These are phyloP conservation scores for Leguminivora glycinivorella DNA, from an alignment of 1,140 invertebrate species.

Conservation along the genomic window DNA sequence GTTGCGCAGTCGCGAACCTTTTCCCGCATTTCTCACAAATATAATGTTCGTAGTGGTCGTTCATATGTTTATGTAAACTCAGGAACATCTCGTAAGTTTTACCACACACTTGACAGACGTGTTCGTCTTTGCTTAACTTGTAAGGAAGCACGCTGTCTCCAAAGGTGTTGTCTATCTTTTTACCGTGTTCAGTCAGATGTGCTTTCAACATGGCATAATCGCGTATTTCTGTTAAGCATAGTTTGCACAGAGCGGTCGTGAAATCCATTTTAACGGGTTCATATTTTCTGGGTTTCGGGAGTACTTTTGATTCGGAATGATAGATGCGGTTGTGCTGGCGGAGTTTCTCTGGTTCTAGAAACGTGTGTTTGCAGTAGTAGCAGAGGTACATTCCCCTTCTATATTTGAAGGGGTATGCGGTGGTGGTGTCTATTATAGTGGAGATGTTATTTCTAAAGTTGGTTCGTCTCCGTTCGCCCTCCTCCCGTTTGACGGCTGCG, in stretches of 20 bases:
- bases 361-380: conserved; percentile 64
- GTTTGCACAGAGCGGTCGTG: conserved; percentile 51
- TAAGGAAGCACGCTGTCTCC: conserved; percentile 67
- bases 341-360: conserved; percentile 64
- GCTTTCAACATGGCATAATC: conserved; percentile 56
- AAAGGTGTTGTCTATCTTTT: conserved; percentile 51
- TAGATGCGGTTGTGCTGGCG: conserved; percentile 55
- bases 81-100: conserved; percentile 72
- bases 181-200: conserved; percentile 62
- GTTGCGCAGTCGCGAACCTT: conserved; percentile 62
- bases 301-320: conserved; percentile 46
- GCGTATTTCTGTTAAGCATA: conserved; percentile 52
- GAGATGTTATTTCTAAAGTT: conserved; percentile 66
- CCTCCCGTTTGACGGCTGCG: conserved; percentile 32
- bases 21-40: conserved; percentile 76
- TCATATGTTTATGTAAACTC: conserved; percentile 72
- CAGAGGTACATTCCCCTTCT: conserved; percentile 67
- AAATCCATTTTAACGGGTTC: conserved; percentile 73
- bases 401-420: conserved; percentile 70
- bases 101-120: conserved; percentile 63
- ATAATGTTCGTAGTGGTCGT: conserved; percentile 71
- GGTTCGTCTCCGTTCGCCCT: conserved; percentile 49
- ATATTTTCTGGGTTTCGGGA: conserved; percentile 62
- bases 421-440: conserved; percentile 57
- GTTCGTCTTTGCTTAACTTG: conserved; percentile 59